Percentiles rank a stretch among this genome's conserved stretches.
Evolutionary conservation across 2,888 invertebrate species (phyloP).

Genomic region (Agonum fuliginosum): DNA sequence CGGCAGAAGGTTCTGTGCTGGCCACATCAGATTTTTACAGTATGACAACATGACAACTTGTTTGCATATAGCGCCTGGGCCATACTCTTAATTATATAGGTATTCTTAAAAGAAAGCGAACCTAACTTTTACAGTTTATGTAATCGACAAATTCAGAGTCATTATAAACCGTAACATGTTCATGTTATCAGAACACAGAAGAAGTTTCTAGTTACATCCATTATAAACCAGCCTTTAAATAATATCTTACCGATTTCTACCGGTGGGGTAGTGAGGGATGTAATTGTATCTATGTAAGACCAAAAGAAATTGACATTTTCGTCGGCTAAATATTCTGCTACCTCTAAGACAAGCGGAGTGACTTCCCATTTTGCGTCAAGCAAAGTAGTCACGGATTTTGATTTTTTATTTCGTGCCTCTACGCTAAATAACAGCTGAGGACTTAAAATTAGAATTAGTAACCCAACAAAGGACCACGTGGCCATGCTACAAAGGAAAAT

Average conservation of each 20-base stretch:
- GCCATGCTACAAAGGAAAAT: conserved; percentile 46
- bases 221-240: too few species aligned
- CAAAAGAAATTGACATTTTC: conserved; percentile 89
- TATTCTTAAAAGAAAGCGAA: too few species aligned
- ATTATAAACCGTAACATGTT: too few species aligned
- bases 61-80: too few species aligned
- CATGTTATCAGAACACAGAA: too few species aligned
- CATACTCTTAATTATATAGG: too few species aligned
- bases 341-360: conserved; percentile 93
- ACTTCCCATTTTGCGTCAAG: conserved; percentile 96
- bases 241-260: conserved; percentile 77
- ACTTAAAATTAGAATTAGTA: conserved; percentile 50
- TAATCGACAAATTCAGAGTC: too few species aligned
- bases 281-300: conserved; percentile 85
- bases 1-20: too few species aligned
- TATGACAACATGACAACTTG: too few species aligned
- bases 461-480: conserved; percentile 48
- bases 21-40: too few species aligned
- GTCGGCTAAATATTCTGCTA: conserved; percentile 89
- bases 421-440: conserved; percentile 42
- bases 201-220: too few species aligned
- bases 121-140: too few species aligned
- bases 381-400: conserved; percentile 89
- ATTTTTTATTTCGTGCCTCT: conserved; percentile 72
- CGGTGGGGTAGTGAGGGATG: conserved; percentile 77